phyloP scores from a whole-genome alignment of 2,888 invertebrate species.

The Emmelina monodactyla region DNA sequence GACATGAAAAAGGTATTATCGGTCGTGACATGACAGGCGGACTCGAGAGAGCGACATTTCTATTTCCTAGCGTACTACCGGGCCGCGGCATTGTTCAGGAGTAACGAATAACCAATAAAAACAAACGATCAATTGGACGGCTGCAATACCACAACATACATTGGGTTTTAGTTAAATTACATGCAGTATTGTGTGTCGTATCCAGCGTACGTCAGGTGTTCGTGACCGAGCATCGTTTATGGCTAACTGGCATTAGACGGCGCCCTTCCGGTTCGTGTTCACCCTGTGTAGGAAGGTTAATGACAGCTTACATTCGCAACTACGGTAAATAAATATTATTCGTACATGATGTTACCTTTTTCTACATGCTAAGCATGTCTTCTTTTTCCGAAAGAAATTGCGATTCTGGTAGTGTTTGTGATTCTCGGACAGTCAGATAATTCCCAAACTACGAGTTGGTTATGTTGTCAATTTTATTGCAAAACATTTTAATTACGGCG shows the following conservation, averaged over 20 bases:
- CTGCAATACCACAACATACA: constrained; percentile 12
- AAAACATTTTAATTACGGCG: no score
- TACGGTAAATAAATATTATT: no score
- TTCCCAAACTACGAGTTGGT: no score
- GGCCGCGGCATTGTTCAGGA: not conserved
- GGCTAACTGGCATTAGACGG: constrained; percentile 19
- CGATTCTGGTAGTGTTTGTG: no score
- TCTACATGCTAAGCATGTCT: no score
- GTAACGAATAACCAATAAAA: not conserved
- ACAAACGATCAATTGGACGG: not conserved
- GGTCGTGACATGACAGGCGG: constrained; percentile 21
- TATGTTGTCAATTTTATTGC: no score
- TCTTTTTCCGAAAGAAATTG: no score
- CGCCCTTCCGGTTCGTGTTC: constrained; percentile 20
- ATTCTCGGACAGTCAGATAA: no score
- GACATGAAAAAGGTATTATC: constrained; percentile 22
- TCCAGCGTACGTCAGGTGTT: constrained; percentile 5
- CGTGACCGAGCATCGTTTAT: constrained; percentile 20
- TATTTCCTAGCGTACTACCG: constrained; percentile 18
- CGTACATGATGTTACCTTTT: no score
- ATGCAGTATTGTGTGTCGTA: no score
- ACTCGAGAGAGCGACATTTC: constrained; percentile 23
- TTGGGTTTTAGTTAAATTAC: no score
- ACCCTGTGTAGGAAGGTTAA: constrained; percentile 19
- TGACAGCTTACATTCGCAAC: constrained; percentile 10